Percentiles rank a stretch among this genome's conserved stretches.
phyloP scores from a whole-genome alignment of 2,888 invertebrate species.

The Lacanobia wlatinum region DNA sequence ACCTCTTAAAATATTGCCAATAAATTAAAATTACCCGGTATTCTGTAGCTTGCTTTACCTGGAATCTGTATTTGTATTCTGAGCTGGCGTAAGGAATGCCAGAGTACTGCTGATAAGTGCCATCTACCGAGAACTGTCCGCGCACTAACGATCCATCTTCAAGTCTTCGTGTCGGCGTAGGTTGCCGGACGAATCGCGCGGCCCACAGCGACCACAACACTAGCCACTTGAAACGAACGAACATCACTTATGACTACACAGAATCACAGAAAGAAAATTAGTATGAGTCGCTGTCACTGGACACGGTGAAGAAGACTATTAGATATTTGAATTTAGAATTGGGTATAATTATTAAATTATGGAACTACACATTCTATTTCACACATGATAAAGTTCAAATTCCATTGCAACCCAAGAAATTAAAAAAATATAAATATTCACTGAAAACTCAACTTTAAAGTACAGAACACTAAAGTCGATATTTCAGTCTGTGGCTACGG shows the following conservation, averaged over 20 bases:
- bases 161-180: slow-evolving; percentile 40
- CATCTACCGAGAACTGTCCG: slow-evolving; percentile 59
- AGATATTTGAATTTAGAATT: not conserved
- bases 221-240: slow-evolving; percentile 31
- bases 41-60: slow-evolving; percentile 35
- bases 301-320: no score
- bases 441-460: not conserved
- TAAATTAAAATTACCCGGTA: not conserved
- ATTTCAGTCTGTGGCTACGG: not conserved
- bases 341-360: not conserved
- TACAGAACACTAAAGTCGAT: not conserved
- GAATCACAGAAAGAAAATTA: not conserved
- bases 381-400: no score
- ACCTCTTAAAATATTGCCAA: not conserved
- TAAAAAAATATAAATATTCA: no score
- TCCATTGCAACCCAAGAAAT: not conserved
- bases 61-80: slow-evolving; percentile 51
- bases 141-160: slow-evolving; percentile 55
- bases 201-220: slow-evolving; percentile 46
- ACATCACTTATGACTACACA: slow-evolving; percentile 18
- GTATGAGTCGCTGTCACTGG: not conserved
- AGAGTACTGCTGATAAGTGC: slow-evolving; percentile 59
- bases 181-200: slow-evolving; percentile 42
- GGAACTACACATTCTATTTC: not conserved
- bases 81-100: slow-evolving; percentile 68